Conservation (phyloP, 2,797 vertebrate genomes). For the Rhynchotus rufescens region DNA sequence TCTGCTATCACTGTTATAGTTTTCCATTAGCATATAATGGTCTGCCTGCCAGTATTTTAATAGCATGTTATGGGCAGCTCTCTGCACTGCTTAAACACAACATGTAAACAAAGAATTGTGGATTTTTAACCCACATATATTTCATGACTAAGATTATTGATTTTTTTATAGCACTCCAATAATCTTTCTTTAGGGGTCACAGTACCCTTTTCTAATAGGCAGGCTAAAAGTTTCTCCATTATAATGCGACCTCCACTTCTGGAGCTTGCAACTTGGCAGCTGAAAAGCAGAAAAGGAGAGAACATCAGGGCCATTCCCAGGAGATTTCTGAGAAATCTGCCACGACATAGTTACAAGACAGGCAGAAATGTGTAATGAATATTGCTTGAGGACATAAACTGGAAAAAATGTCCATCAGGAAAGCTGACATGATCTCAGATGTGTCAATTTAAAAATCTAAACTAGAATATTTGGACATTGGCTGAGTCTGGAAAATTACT, state of each 20-base stretch:
- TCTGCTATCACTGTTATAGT: neutral
- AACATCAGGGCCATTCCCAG: neutral
- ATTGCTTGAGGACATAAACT: neutral
- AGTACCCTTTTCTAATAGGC: neutral
- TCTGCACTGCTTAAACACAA: neutral
- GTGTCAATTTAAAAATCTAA: neutral
- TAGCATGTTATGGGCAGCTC: neutral
- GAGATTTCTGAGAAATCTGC: neutral
- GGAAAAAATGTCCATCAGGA: neutral
- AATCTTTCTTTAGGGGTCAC: constrained; percentile 8
- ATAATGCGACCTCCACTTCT: neutral
- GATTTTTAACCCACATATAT: constrained; percentile 29
- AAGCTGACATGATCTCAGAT: neutral
- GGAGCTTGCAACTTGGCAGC: neutral
- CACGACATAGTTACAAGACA: neutral
- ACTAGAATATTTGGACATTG: neutral
- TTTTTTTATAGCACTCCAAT: neutral
- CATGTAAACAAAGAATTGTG: constrained; percentile 30
- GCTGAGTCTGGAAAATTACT: neutral
- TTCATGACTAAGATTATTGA: constrained; percentile 6
- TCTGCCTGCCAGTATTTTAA: constrained; percentile 36
- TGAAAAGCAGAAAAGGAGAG: neutral
- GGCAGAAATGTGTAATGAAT: neutral
- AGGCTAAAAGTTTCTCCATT: neutral
- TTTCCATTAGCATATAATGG: constrained; percentile 34